phyloP scores from a whole-genome alignment of 2,797 vertebrate genomes.

The Enteromius fasciolatus region DNA sequence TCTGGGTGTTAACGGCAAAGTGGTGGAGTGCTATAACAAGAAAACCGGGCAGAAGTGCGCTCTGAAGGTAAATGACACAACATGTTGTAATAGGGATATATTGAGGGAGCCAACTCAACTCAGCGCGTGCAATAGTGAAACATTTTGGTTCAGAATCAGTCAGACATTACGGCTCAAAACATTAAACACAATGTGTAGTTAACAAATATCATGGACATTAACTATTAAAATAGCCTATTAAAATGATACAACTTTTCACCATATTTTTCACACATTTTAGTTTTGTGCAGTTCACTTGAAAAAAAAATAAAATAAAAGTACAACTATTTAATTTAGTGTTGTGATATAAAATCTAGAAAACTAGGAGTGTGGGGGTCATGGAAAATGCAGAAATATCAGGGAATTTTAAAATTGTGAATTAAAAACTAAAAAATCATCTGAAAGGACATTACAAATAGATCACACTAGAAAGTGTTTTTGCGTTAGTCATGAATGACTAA shows the following conservation, averaged over 20 bases:
- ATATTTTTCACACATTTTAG: not conserved
- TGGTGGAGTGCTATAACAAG: conserved; percentile 91
- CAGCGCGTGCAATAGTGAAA: not conserved
- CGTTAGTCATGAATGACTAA: not conserved
- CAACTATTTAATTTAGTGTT: too few relatives aligned
- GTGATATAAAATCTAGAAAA: not conserved
- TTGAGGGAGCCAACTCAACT: not conserved
- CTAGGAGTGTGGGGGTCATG: not conserved
- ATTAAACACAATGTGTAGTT: not conserved
- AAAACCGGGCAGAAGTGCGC: conserved; percentile 92
- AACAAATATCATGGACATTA: not conserved
- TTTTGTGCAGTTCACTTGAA: too few relatives aligned
- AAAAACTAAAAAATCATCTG: not conserved
- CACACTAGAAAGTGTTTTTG: too few relatives aligned
- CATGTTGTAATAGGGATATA: not conserved
- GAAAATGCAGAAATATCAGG: not conserved
- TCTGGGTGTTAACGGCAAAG: conserved; percentile 96
- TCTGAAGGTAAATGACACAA: conserved; percentile 63
- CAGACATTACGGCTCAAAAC: not conserved
- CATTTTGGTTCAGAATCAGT: not conserved
- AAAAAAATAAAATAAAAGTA: too few relatives aligned
- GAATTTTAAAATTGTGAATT: not conserved
- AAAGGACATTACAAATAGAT: not conserved
- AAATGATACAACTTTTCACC: not conserved
- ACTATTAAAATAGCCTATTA: not conserved